These are phyloP conservation scores for Garrulus glandarius DNA, from an alignment of 2,797 vertebrate genomes.

Conservation along the genomic window DNA sequence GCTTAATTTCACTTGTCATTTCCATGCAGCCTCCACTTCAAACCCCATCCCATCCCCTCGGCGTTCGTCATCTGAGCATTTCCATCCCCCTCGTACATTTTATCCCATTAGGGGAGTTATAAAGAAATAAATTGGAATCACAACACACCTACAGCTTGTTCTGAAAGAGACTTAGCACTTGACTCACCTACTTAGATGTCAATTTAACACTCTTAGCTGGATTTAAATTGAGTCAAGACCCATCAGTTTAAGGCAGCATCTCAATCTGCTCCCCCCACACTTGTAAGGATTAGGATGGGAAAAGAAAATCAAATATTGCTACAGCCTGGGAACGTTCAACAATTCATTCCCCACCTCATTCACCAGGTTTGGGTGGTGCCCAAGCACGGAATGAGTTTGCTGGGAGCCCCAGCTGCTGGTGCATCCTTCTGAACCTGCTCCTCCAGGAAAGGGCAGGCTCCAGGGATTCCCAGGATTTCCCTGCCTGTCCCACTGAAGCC, in stretches of 20 bases:
- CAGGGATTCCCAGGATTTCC: neutral
- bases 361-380: neutral
- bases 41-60: neutral
- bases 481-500: neutral
- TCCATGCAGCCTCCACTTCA: neutral
- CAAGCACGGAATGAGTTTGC: neutral
- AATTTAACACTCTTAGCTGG: slow-evolving; percentile 25
- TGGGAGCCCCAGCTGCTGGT: neutral
- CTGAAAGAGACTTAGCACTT: slow-evolving; percentile 29
- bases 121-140: slow-evolving; percentile 54
- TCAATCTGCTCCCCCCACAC: neutral
- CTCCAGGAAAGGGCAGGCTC: neutral
- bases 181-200: slow-evolving; percentile 36
- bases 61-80: neutral
- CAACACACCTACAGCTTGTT: slow-evolving; percentile 43
- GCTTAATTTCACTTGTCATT: neutral
- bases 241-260: neutral
- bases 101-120: slow-evolving; percentile 39
- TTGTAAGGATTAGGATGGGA: neutral
- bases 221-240: slow-evolving; percentile 1
- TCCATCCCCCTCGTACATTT: neutral
- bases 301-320: neutral
- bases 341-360: neutral
- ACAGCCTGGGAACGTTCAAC: neutral
- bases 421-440: fast-evolving